Evolutionary conservation across 2,888 invertebrate species (phyloP).

Genomic region (Liopterus haemorrhoidalis): DNA sequence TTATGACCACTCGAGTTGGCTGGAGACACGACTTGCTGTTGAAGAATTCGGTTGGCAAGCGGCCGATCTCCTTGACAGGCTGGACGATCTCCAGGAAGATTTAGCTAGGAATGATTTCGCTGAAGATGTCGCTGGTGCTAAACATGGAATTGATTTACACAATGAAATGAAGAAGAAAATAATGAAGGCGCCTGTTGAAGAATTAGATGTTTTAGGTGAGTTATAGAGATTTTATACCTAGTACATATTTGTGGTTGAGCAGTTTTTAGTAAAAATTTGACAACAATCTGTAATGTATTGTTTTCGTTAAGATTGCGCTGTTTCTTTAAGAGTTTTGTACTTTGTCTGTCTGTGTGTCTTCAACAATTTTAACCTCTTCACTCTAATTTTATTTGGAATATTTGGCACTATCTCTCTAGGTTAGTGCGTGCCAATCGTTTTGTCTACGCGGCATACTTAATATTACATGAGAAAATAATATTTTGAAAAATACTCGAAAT

Average conservation of each 20-base stretch:
- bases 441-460: no score
- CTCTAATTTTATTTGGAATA: no score
- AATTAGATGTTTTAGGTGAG: constrained; percentile 83
- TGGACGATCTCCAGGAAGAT: constrained; percentile 91
- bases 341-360: no score
- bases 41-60: constrained; percentile 97
- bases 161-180: constrained; percentile 91
- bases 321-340: no score
- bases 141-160: constrained; percentile 88
- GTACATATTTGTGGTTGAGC: background rate
- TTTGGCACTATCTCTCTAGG: no score
- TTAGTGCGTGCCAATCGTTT: no score
- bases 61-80: constrained; percentile 82
- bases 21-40: constrained; percentile 86
- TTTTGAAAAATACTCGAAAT: no score
- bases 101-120: constrained; percentile 90
- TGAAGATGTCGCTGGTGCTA: constrained; percentile 87
- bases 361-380: no score
- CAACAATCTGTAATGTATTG: no score
- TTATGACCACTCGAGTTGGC: constrained; percentile 97
- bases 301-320: no score
- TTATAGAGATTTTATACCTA: constrained; percentile 5
- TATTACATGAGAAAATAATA: no score
- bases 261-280: no score
- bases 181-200: constrained; percentile 88